Evolutionary conservation across 2,888 invertebrate species (phyloP).

Genomic region (Heteromyza rotundicornis): DNA sequence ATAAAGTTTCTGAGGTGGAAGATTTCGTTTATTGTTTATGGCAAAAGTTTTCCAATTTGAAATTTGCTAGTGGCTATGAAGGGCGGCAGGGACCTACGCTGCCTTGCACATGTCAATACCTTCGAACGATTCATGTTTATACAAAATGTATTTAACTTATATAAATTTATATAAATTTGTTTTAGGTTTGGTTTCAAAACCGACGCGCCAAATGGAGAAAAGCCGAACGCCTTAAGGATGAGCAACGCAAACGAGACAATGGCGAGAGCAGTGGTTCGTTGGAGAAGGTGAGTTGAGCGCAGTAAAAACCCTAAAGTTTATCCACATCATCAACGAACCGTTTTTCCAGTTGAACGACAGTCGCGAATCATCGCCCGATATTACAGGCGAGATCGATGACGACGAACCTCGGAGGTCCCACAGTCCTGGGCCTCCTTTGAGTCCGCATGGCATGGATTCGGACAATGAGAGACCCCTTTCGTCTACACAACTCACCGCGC

Average conservation of each 20-base stretch:
- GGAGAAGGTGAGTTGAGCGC: conserved; percentile 56
- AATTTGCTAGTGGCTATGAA: conserved; percentile 42
- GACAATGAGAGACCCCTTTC: conserved; percentile 62
- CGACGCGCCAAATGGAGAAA: conserved; percentile 92
- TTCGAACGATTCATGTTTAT: too few species aligned
- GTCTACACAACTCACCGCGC: conserved; percentile 58
- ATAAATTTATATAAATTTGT: too few species aligned
- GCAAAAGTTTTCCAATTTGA: conserved; percentile 53
- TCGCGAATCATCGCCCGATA: conserved; percentile 63
- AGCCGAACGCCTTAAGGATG: conserved; percentile 89
- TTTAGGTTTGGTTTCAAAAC: conserved; percentile 93
- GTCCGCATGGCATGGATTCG: conserved; percentile 56
- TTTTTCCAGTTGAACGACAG: conserved; percentile 58
- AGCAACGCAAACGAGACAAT: conserved; percentile 83
- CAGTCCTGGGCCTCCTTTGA: conserved; percentile 55
- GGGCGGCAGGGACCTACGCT: conserved; percentile 19
- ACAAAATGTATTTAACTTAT: too few species aligned
- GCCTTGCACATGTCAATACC: conserved; percentile 27
- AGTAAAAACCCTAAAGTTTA: background rate
- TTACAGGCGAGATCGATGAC: conserved; percentile 63
- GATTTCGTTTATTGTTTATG: conserved; percentile 50
- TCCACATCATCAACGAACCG: background rate
- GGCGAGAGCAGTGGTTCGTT: conserved; percentile 71
- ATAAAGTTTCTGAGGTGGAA: conserved; percentile 58
- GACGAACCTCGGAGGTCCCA: conserved; percentile 57